A percentile compares a stretch with the other conserved stretches of the same genome.
These are phyloP conservation scores for Athetis lepigone DNA, from an alignment of 2,888 invertebrate species.

Conservation along the genomic window DNA sequence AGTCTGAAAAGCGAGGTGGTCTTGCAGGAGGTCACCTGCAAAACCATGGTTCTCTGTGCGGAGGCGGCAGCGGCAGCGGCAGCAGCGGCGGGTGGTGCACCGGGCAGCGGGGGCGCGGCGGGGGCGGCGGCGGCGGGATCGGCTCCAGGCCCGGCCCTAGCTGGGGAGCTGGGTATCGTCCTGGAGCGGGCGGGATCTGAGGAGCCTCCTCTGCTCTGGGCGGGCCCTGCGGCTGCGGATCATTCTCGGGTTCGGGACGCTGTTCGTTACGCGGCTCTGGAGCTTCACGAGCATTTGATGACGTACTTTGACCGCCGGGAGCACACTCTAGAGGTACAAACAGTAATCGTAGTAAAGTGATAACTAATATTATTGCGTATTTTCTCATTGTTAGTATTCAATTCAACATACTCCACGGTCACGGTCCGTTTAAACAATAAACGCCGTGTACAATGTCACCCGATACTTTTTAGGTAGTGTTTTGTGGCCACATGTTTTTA, in stretches of 20 bases:
- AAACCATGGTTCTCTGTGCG: slow-evolving; percentile 90
- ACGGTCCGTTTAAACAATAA: no score
- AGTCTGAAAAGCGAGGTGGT: no score
- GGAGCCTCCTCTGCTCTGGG: slow-evolving; percentile 98
- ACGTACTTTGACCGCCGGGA: slow-evolving; percentile 98
- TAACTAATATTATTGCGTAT: no score
- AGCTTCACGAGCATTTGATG: slow-evolving; percentile 98
- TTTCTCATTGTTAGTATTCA: no score
- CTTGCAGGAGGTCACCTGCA: slow-evolving; percentile 94
- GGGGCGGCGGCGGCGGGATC: slow-evolving; percentile 75
- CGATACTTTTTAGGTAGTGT: no score
- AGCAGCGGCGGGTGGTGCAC: slow-evolving; percentile 78
- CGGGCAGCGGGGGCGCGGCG: slow-evolving; percentile 87
- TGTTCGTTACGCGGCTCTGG: slow-evolving; percentile 96
- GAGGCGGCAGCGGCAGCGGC: slow-evolving; percentile 72
- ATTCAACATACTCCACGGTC: no score
- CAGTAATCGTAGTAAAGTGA: no score
- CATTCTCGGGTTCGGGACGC: slow-evolving; percentile 94
- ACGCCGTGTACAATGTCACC: no score
- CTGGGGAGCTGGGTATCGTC: slow-evolving; percentile 85
- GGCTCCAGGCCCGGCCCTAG: slow-evolving; percentile 66
- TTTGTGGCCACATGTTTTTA: no score
- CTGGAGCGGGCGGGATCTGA: slow-evolving; percentile 91
- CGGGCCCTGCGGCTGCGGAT: slow-evolving; percentile 93
- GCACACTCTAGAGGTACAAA: slow-evolving; percentile 94